phyloP scores from a whole-genome alignment of 2,888 invertebrate species.

The Chymomyza procnemis region DNA sequence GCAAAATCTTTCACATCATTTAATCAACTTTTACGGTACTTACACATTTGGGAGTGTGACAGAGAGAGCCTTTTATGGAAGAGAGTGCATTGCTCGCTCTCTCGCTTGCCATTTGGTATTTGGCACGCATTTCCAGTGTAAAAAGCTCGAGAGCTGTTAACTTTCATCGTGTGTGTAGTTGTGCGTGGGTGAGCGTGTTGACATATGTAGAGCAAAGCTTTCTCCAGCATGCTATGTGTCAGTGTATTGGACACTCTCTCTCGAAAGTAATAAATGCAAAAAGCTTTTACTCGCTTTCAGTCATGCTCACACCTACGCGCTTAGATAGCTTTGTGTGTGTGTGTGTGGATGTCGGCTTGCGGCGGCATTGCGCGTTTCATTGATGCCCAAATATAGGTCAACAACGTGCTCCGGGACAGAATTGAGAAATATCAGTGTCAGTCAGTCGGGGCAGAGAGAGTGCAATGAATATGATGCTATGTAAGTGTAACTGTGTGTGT shows the following conservation, averaged over 20 bases:
- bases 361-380: conserved; percentile 57
- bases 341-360: conserved; percentile 1
- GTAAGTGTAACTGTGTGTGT: conserved; percentile 24
- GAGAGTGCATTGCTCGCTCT: conserved; percentile 4
- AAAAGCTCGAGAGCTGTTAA: conserved; percentile 25
- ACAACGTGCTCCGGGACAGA: conserved; percentile 69
- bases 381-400: conserved; percentile 77
- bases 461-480: conserved; percentile 37
- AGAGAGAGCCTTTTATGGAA: conserved; percentile 7
- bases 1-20: not conserved
- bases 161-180: too few relatives aligned
- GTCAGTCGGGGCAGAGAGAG: conserved; percentile 2
- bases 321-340: not conserved
- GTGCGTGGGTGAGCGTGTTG: not conserved
- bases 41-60: not conserved
- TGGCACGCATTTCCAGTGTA: conserved; percentile 45
- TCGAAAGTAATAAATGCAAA: not conserved
- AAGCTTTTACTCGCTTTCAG: conserved; percentile 50
- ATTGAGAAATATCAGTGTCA: conserved; percentile 45
- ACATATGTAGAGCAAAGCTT: not conserved
- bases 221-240: not conserved
- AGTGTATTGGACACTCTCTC: not conserved
- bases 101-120: not conserved
- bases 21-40: conserved; percentile 7
- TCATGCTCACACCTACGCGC: conserved; percentile 1